Evolutionary conservation across 2,888 invertebrate species (phyloP).

Genomic region (Chloromyia formosa): DNA sequence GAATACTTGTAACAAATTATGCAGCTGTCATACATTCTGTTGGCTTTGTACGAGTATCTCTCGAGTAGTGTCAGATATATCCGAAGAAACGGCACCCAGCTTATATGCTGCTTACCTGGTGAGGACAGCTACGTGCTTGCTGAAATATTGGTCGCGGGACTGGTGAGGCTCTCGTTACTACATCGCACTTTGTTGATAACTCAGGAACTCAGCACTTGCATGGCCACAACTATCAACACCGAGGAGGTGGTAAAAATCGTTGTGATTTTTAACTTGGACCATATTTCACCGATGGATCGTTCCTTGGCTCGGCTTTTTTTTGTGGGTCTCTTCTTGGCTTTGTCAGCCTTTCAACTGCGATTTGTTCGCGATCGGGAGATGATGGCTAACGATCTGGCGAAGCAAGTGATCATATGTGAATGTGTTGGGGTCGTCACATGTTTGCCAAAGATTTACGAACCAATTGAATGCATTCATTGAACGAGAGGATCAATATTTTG

Average conservation of each 20-base stretch:
- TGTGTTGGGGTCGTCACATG: conserved; percentile 11
- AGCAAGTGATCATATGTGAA: neutral
- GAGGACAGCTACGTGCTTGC: conserved; percentile 28
- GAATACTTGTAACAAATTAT: conserved; percentile 49
- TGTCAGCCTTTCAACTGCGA: conserved; percentile 15
- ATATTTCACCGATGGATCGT: conserved; percentile 24
- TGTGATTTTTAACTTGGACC: conserved; percentile 27
- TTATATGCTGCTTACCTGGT: neutral
- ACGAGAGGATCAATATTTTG: conserved; percentile 21
- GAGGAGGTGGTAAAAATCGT: conserved; percentile 33
- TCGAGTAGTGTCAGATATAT: neutral
- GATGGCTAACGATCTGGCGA: conserved; percentile 46
- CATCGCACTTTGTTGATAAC: conserved; percentile 2
- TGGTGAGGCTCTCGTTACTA: neutral
- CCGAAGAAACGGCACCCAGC: neutral
- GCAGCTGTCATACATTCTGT: conserved; percentile 50
- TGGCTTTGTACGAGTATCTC: neutral
- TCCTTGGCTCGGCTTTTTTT: neutral
- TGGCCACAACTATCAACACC: neutral
- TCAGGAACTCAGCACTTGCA: neutral
- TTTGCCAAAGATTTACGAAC: conserved; percentile 33
- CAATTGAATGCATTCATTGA: conserved; percentile 32
- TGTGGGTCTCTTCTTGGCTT: neutral
- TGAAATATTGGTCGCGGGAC: conserved; percentile 18
- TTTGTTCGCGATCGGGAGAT: conserved; percentile 34